These are phyloP conservation scores for Lamellibrachia satsuma DNA, from an alignment of 2,888 invertebrate species.

Conservation along the genomic window DNA sequence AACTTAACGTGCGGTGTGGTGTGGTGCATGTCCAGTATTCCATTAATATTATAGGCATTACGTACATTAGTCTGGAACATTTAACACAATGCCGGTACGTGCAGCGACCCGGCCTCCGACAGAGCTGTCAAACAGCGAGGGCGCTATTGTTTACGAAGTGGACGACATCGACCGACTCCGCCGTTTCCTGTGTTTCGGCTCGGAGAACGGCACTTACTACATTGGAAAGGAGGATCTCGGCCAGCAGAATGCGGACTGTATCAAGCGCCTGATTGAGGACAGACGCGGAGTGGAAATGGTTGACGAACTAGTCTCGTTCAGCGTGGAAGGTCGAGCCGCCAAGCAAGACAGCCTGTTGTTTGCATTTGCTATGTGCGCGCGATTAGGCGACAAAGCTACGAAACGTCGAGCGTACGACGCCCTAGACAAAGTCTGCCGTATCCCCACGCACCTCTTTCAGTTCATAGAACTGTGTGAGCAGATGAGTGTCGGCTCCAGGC, in stretches of 20 bases:
- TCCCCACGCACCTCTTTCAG: constrained; percentile 74
- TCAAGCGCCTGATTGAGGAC: constrained; percentile 56
- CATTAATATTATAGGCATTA: too few species aligned
- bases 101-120: too few species aligned
- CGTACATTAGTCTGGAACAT: too few species aligned
- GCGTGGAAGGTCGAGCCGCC: constrained; percentile 58
- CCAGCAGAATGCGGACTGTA: constrained; percentile 55
- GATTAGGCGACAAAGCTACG: too few species aligned
- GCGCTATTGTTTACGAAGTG: too few species aligned
- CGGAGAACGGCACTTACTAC: constrained; percentile 60
- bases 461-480: constrained; percentile 73
- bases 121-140: too few species aligned
- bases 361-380: constrained; percentile 75
- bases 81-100: too few species aligned
- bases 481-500: constrained; percentile 54
- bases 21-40: too few species aligned
- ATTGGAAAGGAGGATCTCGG: constrained; percentile 54
- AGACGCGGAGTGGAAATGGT: constrained; percentile 58
- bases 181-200: constrained; percentile 56
- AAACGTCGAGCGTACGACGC: constrained; percentile 65
- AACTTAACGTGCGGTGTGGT: too few species aligned
- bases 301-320: too few species aligned
- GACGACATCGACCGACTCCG: background rate
- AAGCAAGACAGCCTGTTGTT: constrained; percentile 69
- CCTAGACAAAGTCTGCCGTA: constrained; percentile 71